Evolutionary conservation across 2,797 vertebrate species (phyloP).

Genomic region (Brachyrhaphis roseni): DNA sequence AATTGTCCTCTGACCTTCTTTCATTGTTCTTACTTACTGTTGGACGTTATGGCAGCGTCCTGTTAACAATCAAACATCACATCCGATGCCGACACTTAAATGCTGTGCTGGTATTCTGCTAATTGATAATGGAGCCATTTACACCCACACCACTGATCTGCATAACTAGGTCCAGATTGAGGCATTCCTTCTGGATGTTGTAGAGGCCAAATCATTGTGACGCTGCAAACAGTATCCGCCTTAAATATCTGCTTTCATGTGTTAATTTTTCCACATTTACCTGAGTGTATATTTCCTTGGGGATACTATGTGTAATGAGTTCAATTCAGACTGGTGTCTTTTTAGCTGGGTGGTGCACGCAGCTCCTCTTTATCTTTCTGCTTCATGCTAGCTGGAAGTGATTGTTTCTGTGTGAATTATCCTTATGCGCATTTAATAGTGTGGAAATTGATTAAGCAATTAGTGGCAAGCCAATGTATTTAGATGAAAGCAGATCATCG

Average conservation of each 20-base stretch:
- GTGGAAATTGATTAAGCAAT: slow-evolving; percentile 67
- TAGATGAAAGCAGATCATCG: slow-evolving; percentile 61
- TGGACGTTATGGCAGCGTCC: background rate
- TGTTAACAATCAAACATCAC: background rate
- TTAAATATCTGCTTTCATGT: background rate
- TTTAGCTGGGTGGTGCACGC: background rate
- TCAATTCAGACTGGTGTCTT: background rate
- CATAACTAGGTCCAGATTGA: background rate
- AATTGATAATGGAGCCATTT: background rate
- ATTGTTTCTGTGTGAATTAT: slow-evolving; percentile 64
- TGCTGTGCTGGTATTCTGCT: background rate
- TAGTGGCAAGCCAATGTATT: slow-evolving; percentile 52
- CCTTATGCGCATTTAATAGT: slow-evolving; percentile 42
- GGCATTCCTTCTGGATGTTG: background rate
- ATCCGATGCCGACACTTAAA: background rate
- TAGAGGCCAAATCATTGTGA: background rate
- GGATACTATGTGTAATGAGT: background rate
- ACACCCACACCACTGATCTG: background rate
- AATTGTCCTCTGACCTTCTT: background rate
- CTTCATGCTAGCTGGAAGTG: slow-evolving; percentile 39
- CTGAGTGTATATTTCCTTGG: background rate
- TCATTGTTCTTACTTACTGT: background rate
- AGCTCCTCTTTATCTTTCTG: slow-evolving; percentile 22
- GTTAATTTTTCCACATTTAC: background rate
- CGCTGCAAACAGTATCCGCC: background rate